Percentiles rank a stretch among this genome's conserved stretches.
phyloP scores from a whole-genome alignment of 37 sponge, comb jelly and placozoan genomes.

The Spongilla lacustris region DNA sequence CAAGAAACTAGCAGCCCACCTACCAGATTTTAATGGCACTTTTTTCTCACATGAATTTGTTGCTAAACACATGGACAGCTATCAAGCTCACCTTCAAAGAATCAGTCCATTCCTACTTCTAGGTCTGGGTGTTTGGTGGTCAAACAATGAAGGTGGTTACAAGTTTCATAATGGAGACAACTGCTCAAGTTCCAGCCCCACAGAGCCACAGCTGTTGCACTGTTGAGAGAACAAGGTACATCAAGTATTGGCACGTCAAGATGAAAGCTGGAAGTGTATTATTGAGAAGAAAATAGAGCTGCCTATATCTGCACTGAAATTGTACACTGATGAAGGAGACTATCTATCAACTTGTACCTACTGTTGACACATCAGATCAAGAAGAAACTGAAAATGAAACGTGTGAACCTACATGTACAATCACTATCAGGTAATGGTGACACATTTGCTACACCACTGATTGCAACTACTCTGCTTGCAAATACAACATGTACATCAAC shows the following conservation, averaged over 20 bases:
- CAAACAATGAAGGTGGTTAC: background rate
- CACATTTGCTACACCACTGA: background rate
- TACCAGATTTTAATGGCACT: too few relatives aligned
- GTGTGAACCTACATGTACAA: background rate
- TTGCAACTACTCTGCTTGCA: too few relatives aligned
- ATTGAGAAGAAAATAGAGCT: background rate
- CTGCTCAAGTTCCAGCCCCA: background rate
- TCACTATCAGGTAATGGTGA: background rate
- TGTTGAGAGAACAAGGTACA: background rate
- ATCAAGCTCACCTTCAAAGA: slow-evolving; percentile 29
- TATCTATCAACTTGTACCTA: background rate
- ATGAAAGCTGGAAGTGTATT: too few relatives aligned
- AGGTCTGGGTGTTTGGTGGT: slow-evolving; percentile 31
- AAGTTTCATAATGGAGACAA: slow-evolving; percentile 2
- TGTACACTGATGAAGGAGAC: background rate
- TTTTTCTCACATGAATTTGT: too few relatives aligned
- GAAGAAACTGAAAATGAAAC: background rate
- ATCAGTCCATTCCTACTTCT: slow-evolving; percentile 6
- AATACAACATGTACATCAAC: too few relatives aligned
- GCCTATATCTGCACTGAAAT: background rate
- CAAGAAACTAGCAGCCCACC: too few relatives aligned
- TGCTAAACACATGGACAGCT: background rate
- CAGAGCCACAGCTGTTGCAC: slow-evolving; percentile 19
- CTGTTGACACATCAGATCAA: background rate
- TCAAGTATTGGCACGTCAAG: too few relatives aligned